phyloP scores from a whole-genome alignment of 2,888 invertebrate genomes.

The Oxycera nigricornis region DNA sequence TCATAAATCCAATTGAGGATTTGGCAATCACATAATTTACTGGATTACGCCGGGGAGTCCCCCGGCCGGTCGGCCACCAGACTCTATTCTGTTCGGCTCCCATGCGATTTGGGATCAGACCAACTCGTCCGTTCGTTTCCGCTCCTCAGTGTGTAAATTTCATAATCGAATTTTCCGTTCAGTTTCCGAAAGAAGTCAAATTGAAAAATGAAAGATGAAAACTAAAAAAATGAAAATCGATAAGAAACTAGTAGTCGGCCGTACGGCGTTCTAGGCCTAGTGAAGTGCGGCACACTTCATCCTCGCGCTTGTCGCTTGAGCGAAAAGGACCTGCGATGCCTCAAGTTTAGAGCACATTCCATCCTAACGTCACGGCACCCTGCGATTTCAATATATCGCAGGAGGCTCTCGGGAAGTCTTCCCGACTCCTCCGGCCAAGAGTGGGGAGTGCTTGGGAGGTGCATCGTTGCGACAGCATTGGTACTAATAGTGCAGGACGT shows the following conservation, averaged over 20 bases:
- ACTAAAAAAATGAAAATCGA: conserved; percentile 37
- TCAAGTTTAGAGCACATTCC: conserved; percentile 9
- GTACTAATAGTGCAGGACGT: not conserved
- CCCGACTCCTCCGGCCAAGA: not conserved
- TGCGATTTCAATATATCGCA: conserved; percentile 20
- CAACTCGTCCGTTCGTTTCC: conserved; percentile 1
- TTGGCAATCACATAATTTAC: conserved; percentile 22
- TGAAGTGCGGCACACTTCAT: conserved; percentile 13
- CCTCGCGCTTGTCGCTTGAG: not conserved
- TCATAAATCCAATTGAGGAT: conserved; percentile 11
- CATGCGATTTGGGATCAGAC: not conserved
- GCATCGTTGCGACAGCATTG: conserved; percentile 1
- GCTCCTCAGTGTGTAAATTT: conserved; percentile 19
- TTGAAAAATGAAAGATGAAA: too few relatives aligned
- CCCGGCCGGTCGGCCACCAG: not conserved
- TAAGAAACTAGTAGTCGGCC: conserved; percentile 30
- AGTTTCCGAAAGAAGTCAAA: not conserved
- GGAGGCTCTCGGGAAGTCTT: not conserved
- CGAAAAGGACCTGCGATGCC: not conserved
- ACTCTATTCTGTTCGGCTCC: not conserved
- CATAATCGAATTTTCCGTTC: conserved; percentile 24
- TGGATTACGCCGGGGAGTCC: conserved; percentile 25
- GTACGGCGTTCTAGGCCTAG: conserved; percentile 22
- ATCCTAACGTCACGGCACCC: not conserved
- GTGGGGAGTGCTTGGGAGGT: not conserved